phyloP scores from a whole-genome alignment of 2,113 vertebrate genomes.

The Pachypanchax playfairii region DNA sequence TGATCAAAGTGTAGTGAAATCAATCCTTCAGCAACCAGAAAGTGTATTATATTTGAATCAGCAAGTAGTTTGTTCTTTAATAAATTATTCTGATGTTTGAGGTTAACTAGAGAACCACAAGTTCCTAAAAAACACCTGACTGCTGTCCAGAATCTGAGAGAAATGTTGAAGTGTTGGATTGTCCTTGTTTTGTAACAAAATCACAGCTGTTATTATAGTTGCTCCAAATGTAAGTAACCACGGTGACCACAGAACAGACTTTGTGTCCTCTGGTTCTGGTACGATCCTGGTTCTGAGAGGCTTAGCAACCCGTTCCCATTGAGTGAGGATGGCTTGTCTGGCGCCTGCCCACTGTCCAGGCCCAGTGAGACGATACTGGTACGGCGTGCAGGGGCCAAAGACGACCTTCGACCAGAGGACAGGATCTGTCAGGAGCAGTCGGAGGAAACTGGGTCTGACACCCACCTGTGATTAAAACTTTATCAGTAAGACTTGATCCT shows the following conservation, averaged over 20 bases:
- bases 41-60: too few species aligned
- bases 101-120: conserved; percentile 2
- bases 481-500: too few species aligned
- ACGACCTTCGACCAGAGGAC: conserved; percentile 80
- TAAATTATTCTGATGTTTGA: background rate
- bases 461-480: conserved; percentile 72
- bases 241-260: background rate
- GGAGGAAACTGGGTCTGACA: conserved; percentile 76
- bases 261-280: conserved; percentile 24
- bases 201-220: conserved; percentile 28
- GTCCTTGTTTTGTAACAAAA: conserved; percentile 50
- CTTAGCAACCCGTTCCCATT: conserved; percentile 83
- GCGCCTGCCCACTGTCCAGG: conserved; percentile 86
- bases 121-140: conserved; percentile 1
- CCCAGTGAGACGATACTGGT: conserved; percentile 89
- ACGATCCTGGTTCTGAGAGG: conserved; percentile 83
- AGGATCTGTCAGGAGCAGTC: conserved; percentile 84
- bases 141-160: conserved; percentile 12
- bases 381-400: conserved; percentile 89
- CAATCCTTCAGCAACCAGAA: too few species aligned
- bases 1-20: too few species aligned
- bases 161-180: conserved; percentile 29
- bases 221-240: conserved; percentile 47
- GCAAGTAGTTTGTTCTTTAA: too few species aligned
- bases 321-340: conserved; percentile 85